Evolutionary conservation across 2,888 invertebrate species (phyloP).

Genomic region (Priocnemis perturbator): DNA sequence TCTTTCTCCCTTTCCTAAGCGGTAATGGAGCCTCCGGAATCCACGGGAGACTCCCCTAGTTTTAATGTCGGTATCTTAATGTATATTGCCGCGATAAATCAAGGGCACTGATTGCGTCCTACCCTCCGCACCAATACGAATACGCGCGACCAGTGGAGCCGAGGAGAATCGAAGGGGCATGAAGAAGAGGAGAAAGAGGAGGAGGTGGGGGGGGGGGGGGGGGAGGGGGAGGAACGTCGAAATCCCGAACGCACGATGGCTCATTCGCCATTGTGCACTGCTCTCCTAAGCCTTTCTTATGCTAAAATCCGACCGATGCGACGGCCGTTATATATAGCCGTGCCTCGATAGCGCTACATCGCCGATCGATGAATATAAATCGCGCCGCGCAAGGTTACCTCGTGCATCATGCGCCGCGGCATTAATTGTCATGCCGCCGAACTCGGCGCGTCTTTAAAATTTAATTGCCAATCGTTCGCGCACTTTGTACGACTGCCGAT

Average conservation of each 20-base stretch:
- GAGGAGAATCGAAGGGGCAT: slow-evolving; percentile 27
- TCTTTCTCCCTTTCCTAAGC: slow-evolving; percentile 40
- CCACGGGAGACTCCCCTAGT: slow-evolving; percentile 72
- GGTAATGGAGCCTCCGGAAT: slow-evolving; percentile 58
- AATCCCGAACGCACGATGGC: slow-evolving; percentile 40
- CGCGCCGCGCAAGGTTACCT: neutral
- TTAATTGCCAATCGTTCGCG: too few species aligned
- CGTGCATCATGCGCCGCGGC: neutral
- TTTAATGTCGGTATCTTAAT: slow-evolving; percentile 76
- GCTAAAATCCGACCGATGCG: slow-evolving; percentile 58
- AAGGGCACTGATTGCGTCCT: slow-evolving; percentile 74
- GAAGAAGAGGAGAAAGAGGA: slow-evolving; percentile 24
- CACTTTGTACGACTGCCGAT: too few species aligned
- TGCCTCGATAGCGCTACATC: neutral
- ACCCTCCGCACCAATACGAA: slow-evolving; percentile 57
- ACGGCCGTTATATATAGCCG: slow-evolving; percentile 17
- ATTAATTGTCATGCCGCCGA: too few species aligned
- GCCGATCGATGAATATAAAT: slow-evolving; percentile 11
- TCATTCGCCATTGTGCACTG: slow-evolving; percentile 58
- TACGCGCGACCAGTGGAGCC: slow-evolving; percentile 22
- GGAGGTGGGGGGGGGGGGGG: slow-evolving; percentile 23
- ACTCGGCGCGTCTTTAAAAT: too few species aligned
- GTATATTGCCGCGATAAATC: slow-evolving; percentile 75
- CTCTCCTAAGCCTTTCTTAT: slow-evolving; percentile 69
- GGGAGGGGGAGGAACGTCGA: slow-evolving; percentile 36